Evolutionary conservation across 2,113 vertebrate genomes (phyloP).

Genomic region (Hypanus sabinus): DNA sequence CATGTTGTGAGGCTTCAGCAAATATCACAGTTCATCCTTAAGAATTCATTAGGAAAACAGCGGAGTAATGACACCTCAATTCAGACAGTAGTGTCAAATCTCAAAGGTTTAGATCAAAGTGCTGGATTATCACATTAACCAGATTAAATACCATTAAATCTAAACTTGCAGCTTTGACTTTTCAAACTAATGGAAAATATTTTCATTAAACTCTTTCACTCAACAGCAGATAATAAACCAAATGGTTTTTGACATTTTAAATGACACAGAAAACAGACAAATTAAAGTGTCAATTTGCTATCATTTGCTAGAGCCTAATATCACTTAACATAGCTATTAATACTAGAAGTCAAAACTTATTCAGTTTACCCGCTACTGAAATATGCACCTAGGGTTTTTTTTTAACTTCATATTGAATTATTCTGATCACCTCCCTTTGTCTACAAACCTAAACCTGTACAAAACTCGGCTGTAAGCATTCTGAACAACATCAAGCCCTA

Average conservation of each 20-base stretch:
- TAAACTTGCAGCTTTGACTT: background rate
- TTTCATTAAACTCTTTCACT: background rate
- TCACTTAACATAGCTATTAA: background rate
- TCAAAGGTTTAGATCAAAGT: slow-evolving; percentile 43
- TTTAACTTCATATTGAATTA: background rate
- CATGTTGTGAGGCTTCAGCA: slow-evolving; percentile 38
- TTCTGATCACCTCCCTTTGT: background rate
- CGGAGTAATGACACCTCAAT: slow-evolving; percentile 39
- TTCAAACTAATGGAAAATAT: background rate
- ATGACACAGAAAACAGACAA: background rate
- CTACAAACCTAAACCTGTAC: background rate
- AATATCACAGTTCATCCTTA: slow-evolving; percentile 40
- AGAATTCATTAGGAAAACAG: slow-evolving; percentile 42
- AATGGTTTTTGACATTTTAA: background rate
- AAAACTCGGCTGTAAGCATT: background rate
- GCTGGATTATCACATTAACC: slow-evolving; percentile 38
- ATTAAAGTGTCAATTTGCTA: slow-evolving; percentile 7
- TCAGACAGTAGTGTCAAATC: slow-evolving; percentile 40
- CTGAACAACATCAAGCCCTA: background rate
- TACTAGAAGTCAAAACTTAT: background rate
- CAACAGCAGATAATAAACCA: slow-evolving; percentile 12
- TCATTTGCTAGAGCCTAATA: background rate
- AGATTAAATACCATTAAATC: slow-evolving; percentile 26
- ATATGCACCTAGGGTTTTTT: background rate
- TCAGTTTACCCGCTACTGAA: background rate